A percentile compares a stretch with the other conserved stretches of the same genome.
Conservation (phyloP, 2,797 vertebrate species). For the Paedocypris micromegethes region DNA sequence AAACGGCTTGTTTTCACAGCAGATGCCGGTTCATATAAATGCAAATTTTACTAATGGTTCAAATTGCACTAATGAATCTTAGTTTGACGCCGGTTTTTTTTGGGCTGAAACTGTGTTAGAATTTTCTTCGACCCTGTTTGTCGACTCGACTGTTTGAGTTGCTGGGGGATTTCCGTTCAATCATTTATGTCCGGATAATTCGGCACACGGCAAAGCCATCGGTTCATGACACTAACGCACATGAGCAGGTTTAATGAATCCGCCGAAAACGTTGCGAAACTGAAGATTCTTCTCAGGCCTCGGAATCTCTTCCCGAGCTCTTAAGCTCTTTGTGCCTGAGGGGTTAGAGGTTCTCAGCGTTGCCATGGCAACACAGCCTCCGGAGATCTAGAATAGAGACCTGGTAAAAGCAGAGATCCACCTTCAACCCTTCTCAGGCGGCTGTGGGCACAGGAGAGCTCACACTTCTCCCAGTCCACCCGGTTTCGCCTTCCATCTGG, state of each 20-base stretch:
- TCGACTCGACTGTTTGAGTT: too few species aligned
- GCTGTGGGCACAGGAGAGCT: background rate
- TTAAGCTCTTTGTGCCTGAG: constrained; percentile 11
- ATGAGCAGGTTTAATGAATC: background rate
- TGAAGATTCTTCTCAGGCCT: constrained; percentile 3
- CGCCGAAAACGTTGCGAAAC: background rate
- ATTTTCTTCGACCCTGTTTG: too few species aligned
- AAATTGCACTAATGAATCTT: too few species aligned
- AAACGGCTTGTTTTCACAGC: too few species aligned
- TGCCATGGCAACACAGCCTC: constrained; percentile 31
- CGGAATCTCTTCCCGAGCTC: background rate
- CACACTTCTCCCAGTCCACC: constrained; percentile 8
- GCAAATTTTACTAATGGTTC: too few species aligned
- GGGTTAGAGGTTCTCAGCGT: constrained; percentile 18
- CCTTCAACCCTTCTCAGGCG: constrained; percentile 12
- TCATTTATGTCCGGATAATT: too few species aligned
- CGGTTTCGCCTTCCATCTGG: constrained; percentile 5
- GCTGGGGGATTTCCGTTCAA: too few species aligned
- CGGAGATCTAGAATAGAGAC: constrained; percentile 4
- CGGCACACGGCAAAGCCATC: too few species aligned
- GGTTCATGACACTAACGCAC: background rate
- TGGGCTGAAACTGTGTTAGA: too few species aligned
- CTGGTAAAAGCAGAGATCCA: constrained; percentile 26
- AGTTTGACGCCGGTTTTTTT: too few species aligned
- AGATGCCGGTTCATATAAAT: too few species aligned